Evolutionary conservation across 1,140 invertebrate species (phyloP).

Genomic region (Euschistus heros): DNA sequence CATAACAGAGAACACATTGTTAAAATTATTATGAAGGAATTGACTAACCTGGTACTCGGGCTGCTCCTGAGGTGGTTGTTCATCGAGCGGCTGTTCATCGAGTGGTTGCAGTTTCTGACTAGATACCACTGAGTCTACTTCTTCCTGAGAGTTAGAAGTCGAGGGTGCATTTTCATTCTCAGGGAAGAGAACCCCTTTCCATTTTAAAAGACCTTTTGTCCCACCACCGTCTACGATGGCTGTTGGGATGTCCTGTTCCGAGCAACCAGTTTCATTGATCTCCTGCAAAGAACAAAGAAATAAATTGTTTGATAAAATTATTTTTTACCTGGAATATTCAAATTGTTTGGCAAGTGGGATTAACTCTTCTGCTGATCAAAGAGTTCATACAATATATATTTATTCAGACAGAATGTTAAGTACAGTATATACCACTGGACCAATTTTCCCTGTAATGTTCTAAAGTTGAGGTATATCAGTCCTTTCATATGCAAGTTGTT

Average conservation of each 20-base stretch:
- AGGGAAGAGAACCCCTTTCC: slow-evolving; percentile 64
- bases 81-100: background rate
- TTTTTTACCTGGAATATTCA: no score
- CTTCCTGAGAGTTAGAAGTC: slow-evolving; percentile 25
- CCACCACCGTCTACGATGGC: slow-evolving; percentile 33
- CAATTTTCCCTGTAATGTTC: no score
- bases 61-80: background rate
- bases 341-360: no score
- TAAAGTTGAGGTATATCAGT: no score
- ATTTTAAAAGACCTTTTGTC: slow-evolving; percentile 50
- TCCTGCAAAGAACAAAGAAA: background rate
- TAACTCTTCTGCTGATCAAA: no score
- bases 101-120: slow-evolving; percentile 28
- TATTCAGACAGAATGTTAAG: no score
- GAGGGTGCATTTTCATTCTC: slow-evolving; percentile 39
- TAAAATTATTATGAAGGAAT: no score
- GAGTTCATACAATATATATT: no score
- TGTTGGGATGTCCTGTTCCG: slow-evolving; percentile 33
- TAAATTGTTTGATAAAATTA: no score
- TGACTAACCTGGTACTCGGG: slow-evolving; percentile 12
- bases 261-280: slow-evolving; percentile 32
- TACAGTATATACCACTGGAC: no score
- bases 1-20: no score
- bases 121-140: slow-evolving; percentile 19
- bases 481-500: no score